phyloP scores from a whole-genome alignment of 2,113 vertebrate genomes.

The Boulengerochromis microlepis region DNA sequence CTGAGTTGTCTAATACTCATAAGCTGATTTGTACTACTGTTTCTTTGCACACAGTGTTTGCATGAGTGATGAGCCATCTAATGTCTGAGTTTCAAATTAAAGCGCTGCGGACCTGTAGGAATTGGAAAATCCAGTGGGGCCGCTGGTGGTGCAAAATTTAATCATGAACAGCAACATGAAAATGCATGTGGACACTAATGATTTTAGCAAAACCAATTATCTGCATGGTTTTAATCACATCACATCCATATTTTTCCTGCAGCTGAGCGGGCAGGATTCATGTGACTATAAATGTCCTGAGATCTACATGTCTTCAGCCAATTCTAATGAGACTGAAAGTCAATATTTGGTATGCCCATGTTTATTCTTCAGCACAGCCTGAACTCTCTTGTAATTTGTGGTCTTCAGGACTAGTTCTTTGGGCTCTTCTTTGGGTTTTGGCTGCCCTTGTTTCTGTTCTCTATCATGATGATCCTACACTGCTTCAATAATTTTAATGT shows the following conservation, averaged over 20 bases:
- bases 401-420: background rate
- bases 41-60: conserved; percentile 15
- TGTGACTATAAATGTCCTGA: background rate
- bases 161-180: background rate
- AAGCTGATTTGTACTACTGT: conserved; percentile 41
- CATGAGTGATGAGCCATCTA: conserved; percentile 37
- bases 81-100: conserved; percentile 2
- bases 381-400: background rate
- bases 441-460: background rate
- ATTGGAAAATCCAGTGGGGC: background rate
- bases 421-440: background rate
- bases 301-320: background rate
- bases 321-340: background rate
- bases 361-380: background rate
- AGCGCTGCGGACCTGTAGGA: background rate
- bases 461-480: background rate
- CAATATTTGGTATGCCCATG: background rate
- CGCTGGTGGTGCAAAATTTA: background rate
- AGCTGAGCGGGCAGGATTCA: background rate
- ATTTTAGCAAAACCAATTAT: background rate
- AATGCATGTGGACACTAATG: background rate
- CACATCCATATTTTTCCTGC: background rate
- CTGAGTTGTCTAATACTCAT: background rate
- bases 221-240: background rate
- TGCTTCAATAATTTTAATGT: background rate